Evolutionary conservation across 2,113 vertebrate genomes (phyloP).

Genomic region (Chunga burmeisteri): DNA sequence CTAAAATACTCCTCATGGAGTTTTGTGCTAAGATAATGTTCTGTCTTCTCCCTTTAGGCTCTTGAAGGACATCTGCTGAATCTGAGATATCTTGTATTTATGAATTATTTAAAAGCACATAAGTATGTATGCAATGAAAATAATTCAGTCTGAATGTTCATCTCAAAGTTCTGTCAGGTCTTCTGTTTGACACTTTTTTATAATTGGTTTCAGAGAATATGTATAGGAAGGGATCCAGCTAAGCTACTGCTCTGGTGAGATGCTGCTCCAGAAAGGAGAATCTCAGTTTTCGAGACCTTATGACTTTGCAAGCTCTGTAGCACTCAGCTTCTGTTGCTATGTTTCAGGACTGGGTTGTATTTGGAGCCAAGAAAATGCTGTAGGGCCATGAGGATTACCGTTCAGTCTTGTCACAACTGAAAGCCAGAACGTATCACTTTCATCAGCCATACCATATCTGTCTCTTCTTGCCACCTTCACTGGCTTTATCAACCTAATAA

Average conservation of each 20-base stretch:
- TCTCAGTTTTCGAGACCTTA: neutral
- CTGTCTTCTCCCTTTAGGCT: neutral
- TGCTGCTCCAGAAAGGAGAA: neutral
- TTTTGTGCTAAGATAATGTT: neutral
- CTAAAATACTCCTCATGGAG: neutral
- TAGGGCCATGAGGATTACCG: neutral
- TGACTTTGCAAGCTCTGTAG: neutral
- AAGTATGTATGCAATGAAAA: neutral
- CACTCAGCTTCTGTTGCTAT: neutral
- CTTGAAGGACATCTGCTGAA: neutral
- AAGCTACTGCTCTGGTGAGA: neutral
- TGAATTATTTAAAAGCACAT: neutral
- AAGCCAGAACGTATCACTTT: neutral
- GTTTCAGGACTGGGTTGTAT: neutral
- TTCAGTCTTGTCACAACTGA: neutral
- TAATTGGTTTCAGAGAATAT: neutral
- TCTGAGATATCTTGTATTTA: neutral
- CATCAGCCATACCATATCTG: neutral
- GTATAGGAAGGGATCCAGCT: neutral
- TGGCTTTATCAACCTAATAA: neutral
- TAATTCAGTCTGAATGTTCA: neutral
- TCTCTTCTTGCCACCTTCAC: neutral
- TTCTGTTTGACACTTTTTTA: neutral
- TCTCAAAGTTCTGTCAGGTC: neutral
- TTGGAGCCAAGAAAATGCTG: neutral